Percentiles rank a stretch among this genome's conserved stretches.
These are phyloP conservation scores for Noctua pronuba DNA, from an alignment of 2,888 invertebrate species.

Conservation along the genomic window DNA sequence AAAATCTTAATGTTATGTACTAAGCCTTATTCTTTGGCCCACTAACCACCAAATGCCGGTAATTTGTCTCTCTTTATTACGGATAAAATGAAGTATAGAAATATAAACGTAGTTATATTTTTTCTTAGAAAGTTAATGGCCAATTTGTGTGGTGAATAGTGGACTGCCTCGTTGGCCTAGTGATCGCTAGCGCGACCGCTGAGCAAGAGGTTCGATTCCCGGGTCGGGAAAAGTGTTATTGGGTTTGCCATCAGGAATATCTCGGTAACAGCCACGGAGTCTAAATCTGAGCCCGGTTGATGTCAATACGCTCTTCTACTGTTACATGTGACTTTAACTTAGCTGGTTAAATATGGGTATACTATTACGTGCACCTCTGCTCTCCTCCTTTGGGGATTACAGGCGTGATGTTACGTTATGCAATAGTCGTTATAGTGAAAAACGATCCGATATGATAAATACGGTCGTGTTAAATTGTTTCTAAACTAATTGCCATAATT, in stretches of 20 bases:
- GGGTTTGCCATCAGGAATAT: not conserved
- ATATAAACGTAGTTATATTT: constrained; percentile 17
- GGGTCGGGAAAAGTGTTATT: not conserved
- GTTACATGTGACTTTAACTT: not conserved
- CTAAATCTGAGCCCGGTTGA: not conserved
- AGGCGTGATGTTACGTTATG: not conserved
- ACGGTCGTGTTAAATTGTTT: not conserved
- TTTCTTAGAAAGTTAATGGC: not conserved
- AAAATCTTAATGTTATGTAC: constrained; percentile 48
- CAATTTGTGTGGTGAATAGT: not conserved
- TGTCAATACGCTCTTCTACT: not conserved
- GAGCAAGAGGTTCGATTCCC: not conserved
- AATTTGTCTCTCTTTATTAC: constrained; percentile 45
- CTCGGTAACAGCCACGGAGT: not conserved
- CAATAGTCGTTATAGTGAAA: not conserved
- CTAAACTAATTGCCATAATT: not conserved
- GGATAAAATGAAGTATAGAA: constrained; percentile 30
- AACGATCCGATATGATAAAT: not conserved
- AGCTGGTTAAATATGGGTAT: not conserved
- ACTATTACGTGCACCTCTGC: too few species aligned
- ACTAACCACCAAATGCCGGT: constrained; percentile 33
- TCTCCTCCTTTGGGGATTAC: too few species aligned
- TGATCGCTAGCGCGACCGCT: not conserved
- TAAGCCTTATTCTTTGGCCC: constrained; percentile 41
- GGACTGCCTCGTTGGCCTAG: not conserved